Evolutionary conservation across 2,113 vertebrate genomes (phyloP), one percentile per base, ranked within the genome.

Genomic region (Muntiacus reevesi): DNA sequence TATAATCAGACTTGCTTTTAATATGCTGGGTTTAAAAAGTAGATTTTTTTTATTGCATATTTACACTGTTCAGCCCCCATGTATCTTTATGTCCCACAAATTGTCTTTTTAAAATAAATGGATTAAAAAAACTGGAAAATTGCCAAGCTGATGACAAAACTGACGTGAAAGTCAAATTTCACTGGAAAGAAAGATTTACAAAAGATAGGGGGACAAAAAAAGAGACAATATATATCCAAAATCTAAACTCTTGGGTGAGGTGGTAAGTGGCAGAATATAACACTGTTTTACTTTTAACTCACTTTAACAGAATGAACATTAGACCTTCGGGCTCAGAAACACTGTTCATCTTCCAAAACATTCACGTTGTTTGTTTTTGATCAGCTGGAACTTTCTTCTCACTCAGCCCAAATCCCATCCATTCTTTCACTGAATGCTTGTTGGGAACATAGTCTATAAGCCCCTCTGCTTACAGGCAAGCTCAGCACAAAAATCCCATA

Each of bases 311-410:
- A 89, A 84, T 91, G 91, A 95, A 67, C 67, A 95, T 62, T 89
- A 87, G 89, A 91, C 14, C 5, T 78, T 62, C 28, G 60, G 52
- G 82, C 93, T 96, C 83, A 95, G 86, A 98, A 97, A 95, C 57
- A 96, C 28, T 82, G 62, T 33, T 89, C 55, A 62, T 96, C 98
- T 97, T 97, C 85, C 91, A 95, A 98, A 98, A 95, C 95, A 97
- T 97, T 95, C 96, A 98, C 98, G 97, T 98, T 97, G 95, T 95
- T 97, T 98, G 82, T 95, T 97, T 98, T 91, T 97, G 78, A 97
- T 59, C 95, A 97, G 95, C 91, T 97, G 97, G 91, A 97, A 97
- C 93, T 89, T 83, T 97, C 95, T 92, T 98, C 93, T 97, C 15
- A 45, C 94, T 98, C 89, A 97, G 91, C 87, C 94, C 95, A 95